Conservation (phyloP, 2,888 invertebrate genomes). For the Spodoptera exigua region DNA sequence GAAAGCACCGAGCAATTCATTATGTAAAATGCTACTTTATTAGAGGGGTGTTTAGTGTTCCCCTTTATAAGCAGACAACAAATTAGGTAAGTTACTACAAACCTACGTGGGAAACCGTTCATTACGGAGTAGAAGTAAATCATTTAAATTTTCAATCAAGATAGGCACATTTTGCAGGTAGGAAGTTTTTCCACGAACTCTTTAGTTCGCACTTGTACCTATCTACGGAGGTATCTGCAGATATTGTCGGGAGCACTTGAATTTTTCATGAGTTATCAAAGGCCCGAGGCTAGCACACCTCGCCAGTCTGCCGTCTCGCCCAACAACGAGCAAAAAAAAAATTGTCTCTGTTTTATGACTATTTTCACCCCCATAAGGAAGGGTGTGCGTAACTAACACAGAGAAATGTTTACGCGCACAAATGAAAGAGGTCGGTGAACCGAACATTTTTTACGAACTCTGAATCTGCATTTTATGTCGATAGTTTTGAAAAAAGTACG, state of each 20-base stretch:
- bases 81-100: neutral
- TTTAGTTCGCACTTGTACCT: conserved; percentile 18
- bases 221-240: conserved; percentile 39
- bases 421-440: conserved; percentile 65
- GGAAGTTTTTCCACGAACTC: conserved; percentile 3
- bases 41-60: conserved; percentile 15
- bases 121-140: neutral
- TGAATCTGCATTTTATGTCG: neutral
- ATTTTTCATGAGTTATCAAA: conserved; percentile 85
- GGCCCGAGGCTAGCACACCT: conserved; percentile 70
- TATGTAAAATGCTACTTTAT: conserved; percentile 40
- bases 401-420: conserved; percentile 70
- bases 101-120: neutral
- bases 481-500: too few relatives aligned
- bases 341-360: conserved; percentile 72
- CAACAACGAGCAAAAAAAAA: conserved; percentile 62
- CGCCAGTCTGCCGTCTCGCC: conserved; percentile 61
- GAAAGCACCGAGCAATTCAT: conserved; percentile 32
- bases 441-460: conserved; percentile 40
- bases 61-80: conserved; percentile 4
- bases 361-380: conserved; percentile 70
- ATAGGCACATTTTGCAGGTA: conserved; percentile 4
- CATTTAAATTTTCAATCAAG: neutral
- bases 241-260: conserved; percentile 74
- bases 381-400: conserved; percentile 66